Conservation (phyloP, 2,888 invertebrate species). For the Drosophila mimica region DNA sequence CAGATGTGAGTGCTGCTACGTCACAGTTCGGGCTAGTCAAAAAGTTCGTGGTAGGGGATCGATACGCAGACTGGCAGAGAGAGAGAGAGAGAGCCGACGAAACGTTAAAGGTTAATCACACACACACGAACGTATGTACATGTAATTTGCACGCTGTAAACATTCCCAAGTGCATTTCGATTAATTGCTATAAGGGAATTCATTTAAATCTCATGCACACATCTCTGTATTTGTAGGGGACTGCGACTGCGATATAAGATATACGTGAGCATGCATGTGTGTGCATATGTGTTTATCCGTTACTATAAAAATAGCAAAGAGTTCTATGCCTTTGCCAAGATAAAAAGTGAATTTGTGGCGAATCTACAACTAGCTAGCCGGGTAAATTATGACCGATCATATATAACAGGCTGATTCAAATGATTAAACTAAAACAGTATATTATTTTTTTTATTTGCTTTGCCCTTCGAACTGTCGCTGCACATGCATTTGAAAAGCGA, state of each 20-base stretch:
- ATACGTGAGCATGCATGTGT: not conserved
- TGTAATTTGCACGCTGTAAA: constrained; percentile 10
- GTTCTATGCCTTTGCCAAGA: constrained; percentile 15
- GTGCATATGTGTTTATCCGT: constrained; percentile 15
- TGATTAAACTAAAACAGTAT: constrained; percentile 10
- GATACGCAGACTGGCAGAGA: not conserved
- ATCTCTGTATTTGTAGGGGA: not conserved
- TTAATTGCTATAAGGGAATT: constrained; percentile 2
- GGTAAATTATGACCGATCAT: constrained; percentile 16
- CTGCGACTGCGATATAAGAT: not conserved
- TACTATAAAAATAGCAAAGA: constrained; percentile 24
- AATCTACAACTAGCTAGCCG: constrained; percentile 2
- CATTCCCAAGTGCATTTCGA: not conserved
- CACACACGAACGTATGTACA: not conserved
- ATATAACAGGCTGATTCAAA: constrained; percentile 14
- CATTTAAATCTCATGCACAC: constrained; percentile 5
- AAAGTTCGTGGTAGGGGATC: constrained; percentile 8
- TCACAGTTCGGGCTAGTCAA: constrained; percentile 7
- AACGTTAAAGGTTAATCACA: not conserved
- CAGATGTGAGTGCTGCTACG: constrained; percentile 14
- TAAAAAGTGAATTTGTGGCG: constrained; percentile 13
- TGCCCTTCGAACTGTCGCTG: constrained; percentile 36
- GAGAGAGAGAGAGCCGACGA: not conserved
- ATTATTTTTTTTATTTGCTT: constrained; percentile 8
- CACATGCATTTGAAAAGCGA: not conserved